Percentiles rank a stretch among this genome's conserved stretches.
These are phyloP conservation scores for Drosophila chauvacae DNA, from an alignment of 1,140 invertebrate species.

Conservation along the genomic window DNA sequence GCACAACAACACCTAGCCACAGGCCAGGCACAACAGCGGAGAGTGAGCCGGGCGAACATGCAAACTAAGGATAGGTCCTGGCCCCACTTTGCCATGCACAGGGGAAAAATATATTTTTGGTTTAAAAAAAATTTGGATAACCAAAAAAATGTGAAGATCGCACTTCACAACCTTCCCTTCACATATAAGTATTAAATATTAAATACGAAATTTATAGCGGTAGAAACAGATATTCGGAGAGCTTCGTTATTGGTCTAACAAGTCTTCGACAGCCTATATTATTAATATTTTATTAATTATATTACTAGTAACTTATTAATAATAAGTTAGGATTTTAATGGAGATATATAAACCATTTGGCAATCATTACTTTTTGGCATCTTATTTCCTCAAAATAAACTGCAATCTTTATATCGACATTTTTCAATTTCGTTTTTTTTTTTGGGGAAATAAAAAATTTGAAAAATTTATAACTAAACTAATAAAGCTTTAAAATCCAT, in stretches of 20 bases:
- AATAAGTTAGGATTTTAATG: neutral
- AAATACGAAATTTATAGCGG: no score
- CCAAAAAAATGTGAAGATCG: neutral
- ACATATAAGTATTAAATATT: neutral
- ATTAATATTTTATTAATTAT: neutral
- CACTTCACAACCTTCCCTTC: no score
- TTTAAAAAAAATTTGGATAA: neutral
- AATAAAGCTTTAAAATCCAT: neutral
- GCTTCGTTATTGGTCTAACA: no score
- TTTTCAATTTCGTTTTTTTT: neutral
- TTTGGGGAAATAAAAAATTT: neutral
- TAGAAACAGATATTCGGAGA: no score
- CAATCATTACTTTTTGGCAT: neutral
- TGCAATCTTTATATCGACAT: neutral
- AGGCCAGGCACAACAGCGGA: constrained; percentile 51
- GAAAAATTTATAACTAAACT: neutral
- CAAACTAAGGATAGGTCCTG: constrained; percentile 39
- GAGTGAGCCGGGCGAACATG: constrained; percentile 27
- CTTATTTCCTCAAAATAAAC: neutral
- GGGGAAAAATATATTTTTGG: neutral
- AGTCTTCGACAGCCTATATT: no score
- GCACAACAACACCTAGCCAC: constrained; percentile 55
- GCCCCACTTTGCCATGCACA: constrained; percentile 5
- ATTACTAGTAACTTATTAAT: neutral
- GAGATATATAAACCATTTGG: neutral